phyloP scores from a whole-genome alignment of 2,113 vertebrate genomes.

The Martes martes region DNA sequence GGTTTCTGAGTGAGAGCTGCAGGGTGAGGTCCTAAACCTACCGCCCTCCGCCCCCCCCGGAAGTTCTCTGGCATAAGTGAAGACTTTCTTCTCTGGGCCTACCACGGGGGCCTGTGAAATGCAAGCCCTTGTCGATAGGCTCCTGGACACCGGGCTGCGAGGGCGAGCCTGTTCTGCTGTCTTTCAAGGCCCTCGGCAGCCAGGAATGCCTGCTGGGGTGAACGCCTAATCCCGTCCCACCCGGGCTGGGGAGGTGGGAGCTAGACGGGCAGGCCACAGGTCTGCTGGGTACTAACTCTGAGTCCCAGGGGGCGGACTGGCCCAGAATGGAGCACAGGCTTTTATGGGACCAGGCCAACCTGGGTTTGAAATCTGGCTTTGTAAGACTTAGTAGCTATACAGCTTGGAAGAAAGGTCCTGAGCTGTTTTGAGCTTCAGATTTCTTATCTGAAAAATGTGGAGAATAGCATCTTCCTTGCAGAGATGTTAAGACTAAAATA shows the following conservation, averaged over 20 bases:
- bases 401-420: background rate
- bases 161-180: background rate
- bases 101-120: background rate
- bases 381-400: background rate
- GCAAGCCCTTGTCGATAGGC: background rate
- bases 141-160: background rate
- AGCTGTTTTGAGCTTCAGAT: background rate
- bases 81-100: background rate
- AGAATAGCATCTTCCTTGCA: background rate
- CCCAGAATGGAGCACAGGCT: background rate
- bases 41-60: rapidly evolving
- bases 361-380: background rate
- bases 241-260: background rate
- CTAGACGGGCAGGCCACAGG: background rate
- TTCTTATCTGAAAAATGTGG: background rate
- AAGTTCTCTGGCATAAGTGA: background rate
- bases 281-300: background rate
- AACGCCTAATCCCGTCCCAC: background rate
- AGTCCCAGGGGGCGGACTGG: background rate
- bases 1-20: background rate
- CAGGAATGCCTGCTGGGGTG: background rate
- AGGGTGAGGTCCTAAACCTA: background rate
- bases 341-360: background rate
- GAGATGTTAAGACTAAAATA: background rate
- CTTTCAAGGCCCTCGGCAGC: background rate